Evolutionary conservation across 2,888 invertebrate genomes (phyloP), one percentile per base, ranked within the genome.

Genomic region (Busseola fusca): DNA sequence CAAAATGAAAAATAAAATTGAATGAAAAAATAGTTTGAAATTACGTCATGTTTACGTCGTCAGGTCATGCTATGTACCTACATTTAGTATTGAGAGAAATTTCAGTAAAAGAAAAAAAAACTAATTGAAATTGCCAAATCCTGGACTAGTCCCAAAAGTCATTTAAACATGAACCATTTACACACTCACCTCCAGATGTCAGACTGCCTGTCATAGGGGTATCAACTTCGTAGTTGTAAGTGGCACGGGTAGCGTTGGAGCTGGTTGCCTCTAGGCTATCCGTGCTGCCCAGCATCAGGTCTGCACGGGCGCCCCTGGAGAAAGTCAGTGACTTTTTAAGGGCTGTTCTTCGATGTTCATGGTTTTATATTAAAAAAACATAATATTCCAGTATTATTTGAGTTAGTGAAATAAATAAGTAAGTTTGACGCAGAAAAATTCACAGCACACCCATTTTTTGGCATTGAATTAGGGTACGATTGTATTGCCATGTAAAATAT

Each of bases 141-240:
- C 54, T 10, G 34, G 42, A 59, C 50, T 34, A n/a, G 18, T 48
- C 40, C 10, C 6, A 30, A 45, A 60, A 42, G 64, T 34, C 0
- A 7, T 1, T 30, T 18, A 18, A 64, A 50, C 34, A 48, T 10
- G 0, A 18, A 40, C 37, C 12, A 25, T 69, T 48, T 1, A 4
- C 9, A 70, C 57, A 77, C 90, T 92, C 86, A 96, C 96, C 96
- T 91, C 96, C 96, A 91, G 98, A 98, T 30, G 98, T 98, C 68
- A 98, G 97, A 91, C 98, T 98, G 68, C 98, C 98, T 0, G 98
- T 98, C 97, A 98, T 98, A 54, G 98, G 97, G 0, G 98, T 98
- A 87, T 98, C 98, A 0, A 97, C 97, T 91, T 98, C 98, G 82
- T 97, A 98, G 89, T 98, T 98, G 88, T 97, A 98, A 0, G 98